Evolutionary conservation across 2,797 vertebrate species (phyloP).

Genomic region (Zonotrichia albicollis): DNA sequence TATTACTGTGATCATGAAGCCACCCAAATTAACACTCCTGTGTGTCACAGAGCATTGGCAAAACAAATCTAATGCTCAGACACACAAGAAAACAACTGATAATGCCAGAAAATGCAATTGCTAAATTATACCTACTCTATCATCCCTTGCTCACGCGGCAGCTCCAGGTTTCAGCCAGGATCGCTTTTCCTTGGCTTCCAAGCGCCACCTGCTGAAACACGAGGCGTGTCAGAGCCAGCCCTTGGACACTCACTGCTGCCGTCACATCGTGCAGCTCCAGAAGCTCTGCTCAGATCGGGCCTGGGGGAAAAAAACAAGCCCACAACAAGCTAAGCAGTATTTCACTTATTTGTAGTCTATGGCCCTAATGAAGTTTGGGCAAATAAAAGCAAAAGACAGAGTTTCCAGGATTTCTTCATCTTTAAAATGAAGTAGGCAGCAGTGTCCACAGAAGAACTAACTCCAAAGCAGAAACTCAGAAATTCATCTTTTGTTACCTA

Average conservation of each 20-base stretch:
- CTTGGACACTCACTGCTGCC: not conserved
- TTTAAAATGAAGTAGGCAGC: slow-evolving; percentile 87
- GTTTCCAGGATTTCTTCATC: slow-evolving; percentile 86
- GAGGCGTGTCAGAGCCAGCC: not conserved
- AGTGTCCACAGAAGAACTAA: slow-evolving; percentile 85
- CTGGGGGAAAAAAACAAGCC: not conserved
- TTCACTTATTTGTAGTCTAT: not conserved
- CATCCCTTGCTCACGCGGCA: not conserved
- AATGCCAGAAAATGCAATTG: not conserved
- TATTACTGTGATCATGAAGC: not conserved
- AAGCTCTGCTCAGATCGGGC: accelerated
- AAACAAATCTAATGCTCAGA: not conserved
- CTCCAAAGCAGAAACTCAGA: slow-evolving; percentile 84
- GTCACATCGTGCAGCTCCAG: not conserved
- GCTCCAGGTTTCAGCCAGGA: not conserved
- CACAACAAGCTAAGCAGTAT: not conserved
- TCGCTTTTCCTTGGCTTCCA: not conserved
- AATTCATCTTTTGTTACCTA: slow-evolving; percentile 88
- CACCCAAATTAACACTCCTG: not conserved
- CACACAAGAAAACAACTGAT: not conserved
- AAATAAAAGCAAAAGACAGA: slow-evolving; percentile 68
- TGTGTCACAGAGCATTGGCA: not conserved
- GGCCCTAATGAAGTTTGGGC: not conserved
- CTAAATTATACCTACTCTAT: accelerated
- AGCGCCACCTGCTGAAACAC: not conserved